Evolutionary conservation across 2,888 invertebrate species (phyloP), one percentile per base, ranked within the genome.

Genomic region (Protodeltote pygarga): DNA sequence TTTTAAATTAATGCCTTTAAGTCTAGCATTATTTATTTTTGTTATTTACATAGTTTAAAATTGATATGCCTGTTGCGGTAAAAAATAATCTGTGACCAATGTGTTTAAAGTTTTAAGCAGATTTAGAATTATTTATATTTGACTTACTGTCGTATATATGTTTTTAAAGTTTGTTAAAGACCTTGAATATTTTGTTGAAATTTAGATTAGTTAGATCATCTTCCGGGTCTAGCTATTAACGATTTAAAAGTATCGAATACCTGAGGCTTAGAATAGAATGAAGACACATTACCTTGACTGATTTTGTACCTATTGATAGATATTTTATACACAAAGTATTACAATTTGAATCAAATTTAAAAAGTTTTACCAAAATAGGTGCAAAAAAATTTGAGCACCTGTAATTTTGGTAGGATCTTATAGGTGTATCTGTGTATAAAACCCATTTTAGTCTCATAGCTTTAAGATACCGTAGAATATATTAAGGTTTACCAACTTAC

Each of bases 21-120:
- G n/a, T n/a, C n/a, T n/a, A n/a, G n/a, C n/a, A n/a, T n/a, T 46
- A 38, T 20, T 28, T 38, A 14, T 8, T 57, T 14, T 10, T 16
- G 23, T 27, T 17, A n/a, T n/a, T n/a, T n/a, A n/a, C n/a, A n/a
- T n/a, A n/a, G n/a, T n/a, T n/a, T n/a, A n/a, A n/a, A n/a, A n/a
- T n/a, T n/a, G n/a, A n/a, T n/a, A n/a, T n/a, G n/a, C n/a, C n/a
- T n/a, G n/a, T n/a, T n/a, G n/a, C n/a, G 11, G 11, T 16, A 5
- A 5, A 1, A 20, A 29, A 10, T 16, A 4, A 11, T 44, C 0
- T 25, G 5, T 10, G n/a, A n/a, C n/a, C n/a, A n/a, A n/a, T n/a
- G n/a, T n/a, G n/a, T n/a, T n/a, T n/a, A n/a, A n/a, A n/a, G n/a
- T n/a, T n/a, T n/a, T n/a, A n/a, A n/a, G n/a, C 16, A 4, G 10